These are phyloP conservation scores for Mycetomoellerius zeteki DNA, from an alignment of 1,140 invertebrate species.

Conservation along the genomic window DNA sequence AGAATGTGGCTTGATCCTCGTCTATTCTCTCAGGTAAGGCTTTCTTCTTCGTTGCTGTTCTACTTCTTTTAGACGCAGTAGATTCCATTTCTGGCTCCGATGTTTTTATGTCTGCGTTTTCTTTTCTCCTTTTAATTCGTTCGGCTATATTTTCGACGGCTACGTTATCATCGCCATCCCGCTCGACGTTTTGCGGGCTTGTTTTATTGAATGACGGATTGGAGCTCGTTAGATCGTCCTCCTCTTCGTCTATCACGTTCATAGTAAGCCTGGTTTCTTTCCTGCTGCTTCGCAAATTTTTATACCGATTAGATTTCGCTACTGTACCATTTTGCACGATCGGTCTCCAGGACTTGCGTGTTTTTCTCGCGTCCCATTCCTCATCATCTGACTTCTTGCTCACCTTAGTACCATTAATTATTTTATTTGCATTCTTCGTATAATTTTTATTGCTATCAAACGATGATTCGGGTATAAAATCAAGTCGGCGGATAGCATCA, in stretches of 20 bases:
- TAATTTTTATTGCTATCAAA: conserved; percentile 85
- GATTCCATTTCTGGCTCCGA: background rate
- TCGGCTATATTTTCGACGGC: conserved; percentile 84
- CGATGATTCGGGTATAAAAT: conserved; percentile 70
- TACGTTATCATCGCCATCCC: conserved; percentile 52
- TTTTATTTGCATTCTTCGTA: conserved; percentile 76
- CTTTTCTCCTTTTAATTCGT: conserved; percentile 84
- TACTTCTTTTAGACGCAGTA: conserved; percentile 53
- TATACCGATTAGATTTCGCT: conserved; percentile 68
- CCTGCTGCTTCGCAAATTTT: conserved; percentile 59
- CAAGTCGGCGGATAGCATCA: conserved; percentile 68
- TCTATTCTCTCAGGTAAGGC: conserved; percentile 36
- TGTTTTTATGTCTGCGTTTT: conserved; percentile 50
- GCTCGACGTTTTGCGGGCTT: conserved; percentile 36
- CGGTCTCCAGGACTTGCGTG: conserved; percentile 67
- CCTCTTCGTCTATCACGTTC: conserved; percentile 30
- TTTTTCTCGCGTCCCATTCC: conserved; percentile 57
- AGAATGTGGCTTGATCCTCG: background rate
- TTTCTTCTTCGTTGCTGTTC: conserved; percentile 39
- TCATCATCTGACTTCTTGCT: conserved; percentile 76
- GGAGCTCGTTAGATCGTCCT: conserved; percentile 24
- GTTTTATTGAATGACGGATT: conserved; percentile 16
- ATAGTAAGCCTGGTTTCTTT: conserved; percentile 23
- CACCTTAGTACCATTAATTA: conserved; percentile 81
- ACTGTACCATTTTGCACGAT: conserved; percentile 72